Evolutionary conservation across 2,888 invertebrate genomes (phyloP), one percentile per base, ranked within the genome.

Genomic region (Chloroclystis v-ata): DNA sequence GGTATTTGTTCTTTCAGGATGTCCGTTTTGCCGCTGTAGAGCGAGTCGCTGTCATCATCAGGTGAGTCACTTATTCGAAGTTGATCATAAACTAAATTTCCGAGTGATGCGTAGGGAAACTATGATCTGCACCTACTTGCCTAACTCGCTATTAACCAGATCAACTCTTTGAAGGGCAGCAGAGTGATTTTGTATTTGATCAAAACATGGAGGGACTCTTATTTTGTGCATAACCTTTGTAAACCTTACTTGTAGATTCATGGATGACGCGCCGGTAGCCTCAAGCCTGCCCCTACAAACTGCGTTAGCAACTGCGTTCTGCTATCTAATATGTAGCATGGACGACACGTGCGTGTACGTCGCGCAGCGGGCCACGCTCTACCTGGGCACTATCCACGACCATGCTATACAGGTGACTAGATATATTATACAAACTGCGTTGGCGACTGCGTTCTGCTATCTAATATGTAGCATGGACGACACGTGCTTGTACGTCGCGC

Each of bases 361-460:
- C 1, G 97, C 98, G 0, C 98, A 99, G 79, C 90, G 97, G 61
- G 94, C 98, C 2, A 95, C 96, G 1, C 89, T 98, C 1, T 97
- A 96, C 77, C 90, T 98, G 47, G 97, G 98, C 60, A 97, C 97
- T 10, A 92, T 99, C 65, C 97, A 97, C 72, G 95, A 96, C 67
- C 90, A 92, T 42, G 95, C 97, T 41, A 90, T 98, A 43, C 92
- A 93, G 82, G 96, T 95, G 37, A 32, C 11, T 11, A 26, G 11
- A 12, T 1, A n/a, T 26, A 8, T n/a, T n/a, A n/a, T 99, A 38
- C 97, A 98, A 81, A 96, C 98, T 0, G 95, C 97, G 0, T 81
- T 99, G 64, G 97, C 99, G 4, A 98, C 98, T 59, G 97, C 98
- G 1, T 98, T 99, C 89, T 98, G 97, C 80, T 97, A 98, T 78